These are phyloP conservation scores for Priocnemis perturbator DNA, from an alignment of 2,888 invertebrate genomes.

Conservation along the genomic window DNA sequence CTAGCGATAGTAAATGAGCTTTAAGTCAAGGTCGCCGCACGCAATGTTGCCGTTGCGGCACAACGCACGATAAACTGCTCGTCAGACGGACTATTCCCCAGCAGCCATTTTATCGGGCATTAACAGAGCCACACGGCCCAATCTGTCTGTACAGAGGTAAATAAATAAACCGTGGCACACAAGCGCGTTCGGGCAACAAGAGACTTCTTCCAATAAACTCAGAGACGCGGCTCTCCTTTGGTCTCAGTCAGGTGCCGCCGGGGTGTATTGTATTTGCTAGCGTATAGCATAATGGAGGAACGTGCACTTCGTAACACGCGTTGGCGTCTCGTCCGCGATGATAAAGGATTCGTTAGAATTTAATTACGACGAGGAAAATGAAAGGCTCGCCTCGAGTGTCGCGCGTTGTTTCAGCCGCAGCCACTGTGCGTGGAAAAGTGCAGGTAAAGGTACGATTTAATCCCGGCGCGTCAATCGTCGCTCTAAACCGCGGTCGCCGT, in stretches of 20 bases:
- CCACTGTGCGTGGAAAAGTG: constrained; percentile 3
- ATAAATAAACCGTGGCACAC: neutral
- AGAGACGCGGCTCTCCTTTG: too few relatives aligned
- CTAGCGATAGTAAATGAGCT: too few relatives aligned
- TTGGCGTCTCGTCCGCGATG: neutral
- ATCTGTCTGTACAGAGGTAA: too few relatives aligned
- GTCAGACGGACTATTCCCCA: too few relatives aligned
- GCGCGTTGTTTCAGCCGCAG: neutral
- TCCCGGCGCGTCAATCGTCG: constrained; percentile 2
- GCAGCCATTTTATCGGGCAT: neutral
- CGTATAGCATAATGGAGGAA: neutral
- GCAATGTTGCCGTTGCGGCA: too few relatives aligned
- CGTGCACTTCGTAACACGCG: neutral
- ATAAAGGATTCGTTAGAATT: neutral
- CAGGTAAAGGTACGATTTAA: neutral
- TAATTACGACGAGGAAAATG: neutral
- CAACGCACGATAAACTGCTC: too few relatives aligned
- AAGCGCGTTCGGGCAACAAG: too few relatives aligned
- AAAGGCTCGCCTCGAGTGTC: neutral
- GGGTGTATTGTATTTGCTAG: too few relatives aligned
- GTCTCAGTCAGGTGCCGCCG: too few relatives aligned
- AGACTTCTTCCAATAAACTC: too few relatives aligned
- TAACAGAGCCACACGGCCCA: neutral
- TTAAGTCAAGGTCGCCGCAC: too few relatives aligned
- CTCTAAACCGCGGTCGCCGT: neutral